These are phyloP conservation scores for Lepidostoma basale DNA, from an alignment of 1,140 invertebrate genomes.

Conservation along the genomic window DNA sequence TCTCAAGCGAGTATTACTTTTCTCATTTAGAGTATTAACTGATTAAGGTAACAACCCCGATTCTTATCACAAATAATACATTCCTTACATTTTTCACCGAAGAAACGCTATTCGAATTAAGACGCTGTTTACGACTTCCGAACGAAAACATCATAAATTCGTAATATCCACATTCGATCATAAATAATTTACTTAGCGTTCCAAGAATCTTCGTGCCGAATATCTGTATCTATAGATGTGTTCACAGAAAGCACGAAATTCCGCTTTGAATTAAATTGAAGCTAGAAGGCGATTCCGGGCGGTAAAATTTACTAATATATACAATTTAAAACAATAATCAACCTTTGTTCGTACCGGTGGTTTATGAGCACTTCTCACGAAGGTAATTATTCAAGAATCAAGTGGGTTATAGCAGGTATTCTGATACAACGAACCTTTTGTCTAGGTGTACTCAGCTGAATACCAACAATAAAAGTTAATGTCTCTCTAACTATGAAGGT, in stretches of 20 bases:
- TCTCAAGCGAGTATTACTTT: too few species aligned
- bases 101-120: conserved; percentile 6
- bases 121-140: not conserved
- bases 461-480: too few species aligned
- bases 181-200: conserved; percentile 27
- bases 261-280: conserved; percentile 24
- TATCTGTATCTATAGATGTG: conserved; percentile 21
- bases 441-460: too few species aligned
- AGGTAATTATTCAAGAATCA: conserved; percentile 43
- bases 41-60: too few species aligned
- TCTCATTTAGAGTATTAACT: too few species aligned
- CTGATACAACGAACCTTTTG: conserved; percentile 1
- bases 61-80: too few species aligned
- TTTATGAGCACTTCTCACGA: conserved; percentile 40
- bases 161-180: not conserved
- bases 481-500: too few species aligned
- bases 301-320: conserved; percentile 38
- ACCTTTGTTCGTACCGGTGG: conserved; percentile 40
- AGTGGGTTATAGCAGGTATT: conserved; percentile 25
- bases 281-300: conserved; percentile 16
- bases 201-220: conserved; percentile 7
- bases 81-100: not conserved
- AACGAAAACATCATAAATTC: not conserved
- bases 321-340: conserved; percentile 45
- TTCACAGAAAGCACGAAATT: conserved; percentile 8